Base-by-base conservation (phyloP, 2,888 invertebrate genomes). In the Loripinus fragilis region DNA sequence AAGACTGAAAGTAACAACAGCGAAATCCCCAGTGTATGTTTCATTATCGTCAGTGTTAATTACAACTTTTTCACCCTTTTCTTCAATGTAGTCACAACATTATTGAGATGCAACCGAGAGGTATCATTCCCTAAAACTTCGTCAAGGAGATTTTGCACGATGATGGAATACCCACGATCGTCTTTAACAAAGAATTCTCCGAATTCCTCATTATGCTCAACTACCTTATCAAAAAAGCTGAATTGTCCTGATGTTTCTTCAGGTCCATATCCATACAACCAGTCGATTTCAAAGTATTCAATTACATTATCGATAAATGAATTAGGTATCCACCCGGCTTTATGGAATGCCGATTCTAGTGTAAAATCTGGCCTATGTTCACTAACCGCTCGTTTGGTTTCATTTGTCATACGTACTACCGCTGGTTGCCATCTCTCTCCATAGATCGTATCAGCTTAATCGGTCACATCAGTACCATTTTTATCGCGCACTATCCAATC, bases 221-320 rank as follows among this genome's bases (percentile, higher is more conserved):
- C 20, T 5, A 12, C 20, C 30, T 23, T 42, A 38, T n/a, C 25
- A n/a, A 42, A 23, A 20, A 15, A 20, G 41, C 35, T 23, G 23
- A 41, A 42, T 38, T 41, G 5, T 2, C 41, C 68, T 2, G 68
- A 68, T 23, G 42, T 41, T 8, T 28, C 68, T n/a, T 41, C 68
- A 7, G 68, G 68, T 20, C 0, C 28, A 42, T 25, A n/a, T 33
- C 33, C 38, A 41, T 68, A 68, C 3, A 28, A 10, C 25, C 28
- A 41, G 23, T 68, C 68, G 12, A 68, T 68, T 0, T 68, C 42
- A 28, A 68, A 68, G 41, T 33, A 68, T 25, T 68, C 68, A 45
- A 68, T 68, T n/a, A 45, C 68, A 28, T 68, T 42, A 28, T 68
- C 68, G 8, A 68, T 20, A 23, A 35, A 25, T 10, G 68, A 42